Base-by-base conservation (phyloP, 53 echinoderm and acorn worm species). In the Astropecten irregularis region DNA sequence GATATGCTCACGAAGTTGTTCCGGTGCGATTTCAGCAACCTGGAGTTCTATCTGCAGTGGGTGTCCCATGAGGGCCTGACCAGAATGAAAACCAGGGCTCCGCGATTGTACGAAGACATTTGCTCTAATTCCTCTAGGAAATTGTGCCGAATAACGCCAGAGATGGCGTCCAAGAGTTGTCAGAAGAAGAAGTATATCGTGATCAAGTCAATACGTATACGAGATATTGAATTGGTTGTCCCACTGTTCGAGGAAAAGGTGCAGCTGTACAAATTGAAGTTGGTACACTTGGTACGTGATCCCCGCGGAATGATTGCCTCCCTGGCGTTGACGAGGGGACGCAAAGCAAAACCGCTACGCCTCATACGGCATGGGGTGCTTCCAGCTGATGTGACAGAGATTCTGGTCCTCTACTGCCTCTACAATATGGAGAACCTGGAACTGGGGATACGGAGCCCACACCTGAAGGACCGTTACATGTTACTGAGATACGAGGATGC, bases 211-310 rank as follows among this genome's bases (percentile, higher is more conserved):
- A n/a, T n/a, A n/a, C n/a, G n/a, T n/a, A n/a, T 92, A 60, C 87
- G 74, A 13, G 89, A 95, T 23, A 54, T 95, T 1, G 89, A 92
- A 35, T 76, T 89, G 0, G 49, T 92, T 77, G 28, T 89, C 33
- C 84, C 86, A 20, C 11, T 88, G 9, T 65, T 95, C 25, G 56
- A 87, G 47, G 72, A 83, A 18, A 72, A 82, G 9, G 18, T 14
- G 2, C 49, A 77, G 35, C 32, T 68, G 2, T n/a, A n/a, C n/a
- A 87, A 90, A 16, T 71, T 95, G 3, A 92, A 92, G 74, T 68
- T 95, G 33, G 87, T 95, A 38, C 92, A 95, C 68, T 32, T 95
- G 10, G 66, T 92, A 10, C 91, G 95, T 11, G 95, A 95, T 33
- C 95, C 95, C 18, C 51, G 95, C 9, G 84, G 87, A 21, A 89